phyloP scores from a whole-genome alignment of 2,888 invertebrate genomes.

The Erebia ligea region DNA sequence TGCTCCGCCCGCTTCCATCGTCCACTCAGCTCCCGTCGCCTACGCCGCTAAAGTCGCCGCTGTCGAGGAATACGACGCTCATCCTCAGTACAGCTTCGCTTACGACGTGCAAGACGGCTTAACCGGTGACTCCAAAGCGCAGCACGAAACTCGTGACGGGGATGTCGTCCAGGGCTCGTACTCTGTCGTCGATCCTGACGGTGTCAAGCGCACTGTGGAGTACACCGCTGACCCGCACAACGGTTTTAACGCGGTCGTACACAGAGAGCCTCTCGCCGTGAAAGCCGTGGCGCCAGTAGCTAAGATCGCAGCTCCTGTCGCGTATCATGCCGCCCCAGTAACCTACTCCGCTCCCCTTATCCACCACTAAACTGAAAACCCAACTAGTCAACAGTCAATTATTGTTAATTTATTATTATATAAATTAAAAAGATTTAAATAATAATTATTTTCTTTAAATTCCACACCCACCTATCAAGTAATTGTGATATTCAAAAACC shows the following conservation, averaged over 20 bases:
- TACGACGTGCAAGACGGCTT: slow-evolving; percentile 83
- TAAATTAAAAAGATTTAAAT: not conserved
- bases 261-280: slow-evolving; percentile 65
- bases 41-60: slow-evolving; percentile 59
- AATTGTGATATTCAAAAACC: too few species aligned
- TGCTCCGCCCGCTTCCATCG: slow-evolving; percentile 33
- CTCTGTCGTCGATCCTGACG: slow-evolving; percentile 81
- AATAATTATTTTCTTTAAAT: too few species aligned
- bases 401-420: not conserved
- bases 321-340: slow-evolving; percentile 60
- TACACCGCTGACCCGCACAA: slow-evolving; percentile 75
- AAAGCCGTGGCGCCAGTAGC: slow-evolving; percentile 59
- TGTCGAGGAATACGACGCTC: slow-evolving; percentile 61
- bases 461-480: too few species aligned
- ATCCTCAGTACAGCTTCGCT: slow-evolving; percentile 79
- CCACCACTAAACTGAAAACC: slow-evolving; percentile 59
- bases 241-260: slow-evolving; percentile 83
- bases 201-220: slow-evolving; percentile 81
- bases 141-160: slow-evolving; percentile 74
- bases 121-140: slow-evolving; percentile 75
- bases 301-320: slow-evolving; percentile 60
- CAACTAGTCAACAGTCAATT: not conserved
- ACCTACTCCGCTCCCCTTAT: slow-evolving; percentile 59
- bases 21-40: slow-evolving; percentile 43
- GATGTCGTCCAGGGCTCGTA: slow-evolving; percentile 79